Percentiles rank a stretch among this genome's conserved stretches.
Evolutionary conservation across 1,140 invertebrate species (phyloP).

Genomic region (Cheumatopsyche charites): DNA sequence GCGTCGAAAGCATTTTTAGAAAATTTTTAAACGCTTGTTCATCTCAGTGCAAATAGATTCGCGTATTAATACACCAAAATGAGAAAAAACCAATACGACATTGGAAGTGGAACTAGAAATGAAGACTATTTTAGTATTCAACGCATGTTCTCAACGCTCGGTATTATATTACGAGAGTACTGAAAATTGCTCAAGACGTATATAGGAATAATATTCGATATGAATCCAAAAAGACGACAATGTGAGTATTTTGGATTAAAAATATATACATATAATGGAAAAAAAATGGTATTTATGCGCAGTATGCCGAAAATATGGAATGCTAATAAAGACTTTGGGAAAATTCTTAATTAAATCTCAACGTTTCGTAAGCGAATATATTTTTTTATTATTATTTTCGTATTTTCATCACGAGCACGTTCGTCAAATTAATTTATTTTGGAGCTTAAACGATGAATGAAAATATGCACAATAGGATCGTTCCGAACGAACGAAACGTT

Average conservation of each 20-base stretch:
- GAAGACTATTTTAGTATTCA: conserved; percentile 5
- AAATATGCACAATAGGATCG: conserved; percentile 2
- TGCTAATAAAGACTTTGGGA: neutral
- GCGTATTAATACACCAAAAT: neutral
- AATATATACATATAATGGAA: no score
- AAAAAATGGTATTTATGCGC: neutral
- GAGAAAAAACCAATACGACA: conserved; percentile 3
- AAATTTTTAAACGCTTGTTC: neutral
- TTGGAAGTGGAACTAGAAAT: neutral
- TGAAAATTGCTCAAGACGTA: no score
- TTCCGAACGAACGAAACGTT: neutral
- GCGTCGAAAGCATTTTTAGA: neutral
- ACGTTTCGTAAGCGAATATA: neutral
- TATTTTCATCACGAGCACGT: neutral
- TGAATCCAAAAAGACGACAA: no score
- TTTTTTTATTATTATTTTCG: neutral
- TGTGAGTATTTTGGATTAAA: no score
- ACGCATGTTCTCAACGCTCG: neutral
- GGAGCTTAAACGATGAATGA: conserved; percentile 1
- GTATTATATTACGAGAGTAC: no score
- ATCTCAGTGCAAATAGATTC: no score
- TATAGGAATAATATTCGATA: no score
- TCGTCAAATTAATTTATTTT: conserved; percentile 13
- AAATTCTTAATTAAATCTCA: conserved; percentile 1
- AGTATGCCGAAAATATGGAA: neutral